Evolutionary conservation across 2,113 vertebrate species (phyloP).

Genomic region (Actinemys pallida): DNA sequence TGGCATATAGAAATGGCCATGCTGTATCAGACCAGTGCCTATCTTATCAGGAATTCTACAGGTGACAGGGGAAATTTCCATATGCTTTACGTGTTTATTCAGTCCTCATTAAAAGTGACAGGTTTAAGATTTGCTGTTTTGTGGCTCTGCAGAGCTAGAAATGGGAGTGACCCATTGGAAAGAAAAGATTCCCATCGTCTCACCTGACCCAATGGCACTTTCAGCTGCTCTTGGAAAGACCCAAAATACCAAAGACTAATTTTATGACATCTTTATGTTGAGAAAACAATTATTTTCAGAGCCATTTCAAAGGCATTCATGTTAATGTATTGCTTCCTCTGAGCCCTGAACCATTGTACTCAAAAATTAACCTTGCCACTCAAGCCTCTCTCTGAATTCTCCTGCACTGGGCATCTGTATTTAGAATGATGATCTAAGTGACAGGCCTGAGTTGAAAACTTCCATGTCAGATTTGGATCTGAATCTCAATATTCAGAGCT

Average conservation of each 20-base stretch:
- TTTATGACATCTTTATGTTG: neutral
- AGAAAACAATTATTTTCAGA: neutral
- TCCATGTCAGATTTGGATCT: neutral
- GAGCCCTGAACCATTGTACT: neutral
- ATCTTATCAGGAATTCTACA: rapidly evolving
- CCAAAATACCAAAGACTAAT: neutral
- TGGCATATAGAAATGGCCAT: neutral
- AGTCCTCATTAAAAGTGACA: neutral
- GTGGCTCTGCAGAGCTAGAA: neutral
- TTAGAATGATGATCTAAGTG: neutral
- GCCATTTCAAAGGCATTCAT: neutral
- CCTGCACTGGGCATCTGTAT: neutral
- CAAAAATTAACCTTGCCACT: neutral
- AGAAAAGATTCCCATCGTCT: neutral
- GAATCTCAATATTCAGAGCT: neutral
- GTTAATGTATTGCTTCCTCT: neutral
- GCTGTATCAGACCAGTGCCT: rapidly evolving
- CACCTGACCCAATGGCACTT: neutral
- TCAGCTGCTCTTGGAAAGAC: neutral
- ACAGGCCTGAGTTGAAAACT: neutral
- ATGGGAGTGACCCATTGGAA: neutral
- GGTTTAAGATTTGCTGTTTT: neutral
- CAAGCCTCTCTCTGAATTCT: neutral
- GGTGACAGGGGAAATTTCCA: rapidly evolving
- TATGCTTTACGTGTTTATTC: neutral